Base-by-base conservation (phyloP, 1,140 invertebrate genomes). In the Drosophila miranda region DNA sequence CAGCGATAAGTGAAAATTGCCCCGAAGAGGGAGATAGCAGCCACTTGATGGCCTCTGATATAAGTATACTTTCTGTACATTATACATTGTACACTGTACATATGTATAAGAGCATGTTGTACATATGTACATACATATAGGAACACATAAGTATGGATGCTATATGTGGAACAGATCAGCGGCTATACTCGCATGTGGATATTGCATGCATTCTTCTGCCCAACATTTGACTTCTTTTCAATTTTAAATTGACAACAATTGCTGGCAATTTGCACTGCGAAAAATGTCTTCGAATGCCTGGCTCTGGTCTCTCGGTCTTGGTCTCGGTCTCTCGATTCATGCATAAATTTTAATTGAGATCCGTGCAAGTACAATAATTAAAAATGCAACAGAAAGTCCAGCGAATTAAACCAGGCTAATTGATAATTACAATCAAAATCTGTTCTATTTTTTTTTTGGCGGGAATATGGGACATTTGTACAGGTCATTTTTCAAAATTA, bases 231-330 rank as follows among this genome's bases (percentile, higher is more conserved):
- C 82, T 86, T 86, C 82, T 86, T 86, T 87, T 86, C 82, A 86
- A 86, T 86, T 82, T 82, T 87, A 75, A 86, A 86, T 86, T 86
- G 82, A 87, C 78, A 75, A 86, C 82, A 86, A 86, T 86, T 86
- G 82, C 70, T 44, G 59, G 51, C 82, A 86, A 86, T 86, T 86
- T 75, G 70, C 78, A 75, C 61, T 59, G 34, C 30, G 48, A 9
- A 8, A 51, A 14, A 42, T 41, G 61, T 45, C 49, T 54, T 67
- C 21, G 48, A 46, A 7, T 8, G 28, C 2, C 28, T 2, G 28
- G 28, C 34, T 11, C 34, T 8, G 9, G 34, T 11, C 30, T 9
- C 8, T 9, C 30, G 28, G 28, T 8, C 8, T 30, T 8, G 28
- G 43, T 41, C 53, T 53, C 14, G 6, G 28, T 7, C 26, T 41